Conservation (phyloP, 2,797 vertebrate genomes). For the Megalops cyprinoides region DNA sequence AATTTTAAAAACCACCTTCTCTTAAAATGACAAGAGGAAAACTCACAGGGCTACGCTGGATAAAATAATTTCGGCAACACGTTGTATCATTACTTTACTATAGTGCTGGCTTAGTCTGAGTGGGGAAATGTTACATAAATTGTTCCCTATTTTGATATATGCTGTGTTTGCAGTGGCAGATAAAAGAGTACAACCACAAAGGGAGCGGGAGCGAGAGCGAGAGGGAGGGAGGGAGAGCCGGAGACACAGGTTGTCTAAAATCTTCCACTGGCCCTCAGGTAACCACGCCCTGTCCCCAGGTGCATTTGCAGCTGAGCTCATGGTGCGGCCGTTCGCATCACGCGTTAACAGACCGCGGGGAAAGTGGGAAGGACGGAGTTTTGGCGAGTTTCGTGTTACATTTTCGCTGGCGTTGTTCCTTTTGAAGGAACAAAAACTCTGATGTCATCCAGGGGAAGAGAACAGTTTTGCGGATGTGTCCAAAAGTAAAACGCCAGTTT, state of each 20-base stretch:
- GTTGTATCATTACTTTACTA: too few species aligned
- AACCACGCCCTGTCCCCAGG: not conserved
- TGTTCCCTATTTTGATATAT: too few species aligned
- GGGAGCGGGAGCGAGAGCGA: not conserved
- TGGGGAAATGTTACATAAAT: too few species aligned
- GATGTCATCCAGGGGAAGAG: not conserved
- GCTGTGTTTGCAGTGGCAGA: too few species aligned
- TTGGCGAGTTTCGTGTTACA: conserved; percentile 17
- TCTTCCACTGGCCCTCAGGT: too few species aligned
- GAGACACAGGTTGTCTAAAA: not conserved
- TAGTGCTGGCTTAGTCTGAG: too few species aligned
- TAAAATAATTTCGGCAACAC: too few species aligned
- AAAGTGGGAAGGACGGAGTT: not conserved
- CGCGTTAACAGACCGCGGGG: not conserved
- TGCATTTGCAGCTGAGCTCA: not conserved
- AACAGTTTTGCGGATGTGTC: not conserved
- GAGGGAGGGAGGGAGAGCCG: not conserved
- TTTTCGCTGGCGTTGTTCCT: not conserved
- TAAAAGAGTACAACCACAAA: too few species aligned
- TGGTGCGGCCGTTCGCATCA: not conserved
- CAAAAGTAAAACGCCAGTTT: not conserved
- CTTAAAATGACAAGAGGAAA: too few species aligned
- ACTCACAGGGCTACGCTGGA: too few species aligned
- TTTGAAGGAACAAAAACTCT: not conserved
- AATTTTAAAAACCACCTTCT: too few species aligned